Evolutionary conservation across 2,797 vertebrate species (phyloP).

Genomic region (Sciaenops ocellatus): DNA sequence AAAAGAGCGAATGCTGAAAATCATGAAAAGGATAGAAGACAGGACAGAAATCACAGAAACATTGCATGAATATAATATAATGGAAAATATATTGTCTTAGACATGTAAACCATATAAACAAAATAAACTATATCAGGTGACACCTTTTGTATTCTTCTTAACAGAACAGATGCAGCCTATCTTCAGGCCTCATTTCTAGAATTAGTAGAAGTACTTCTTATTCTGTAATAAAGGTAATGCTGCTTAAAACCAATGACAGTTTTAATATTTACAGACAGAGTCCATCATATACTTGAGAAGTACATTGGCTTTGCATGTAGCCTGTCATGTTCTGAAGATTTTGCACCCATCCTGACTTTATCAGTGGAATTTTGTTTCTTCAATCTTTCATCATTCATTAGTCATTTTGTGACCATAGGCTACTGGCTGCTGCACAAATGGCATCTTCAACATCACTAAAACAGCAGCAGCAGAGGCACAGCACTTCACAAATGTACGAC

Average conservation of each 20-base stretch:
- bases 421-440: conserved; percentile 4
- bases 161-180: neutral
- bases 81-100: too few relatives aligned
- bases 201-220: neutral
- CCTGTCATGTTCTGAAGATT: neutral
- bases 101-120: neutral
- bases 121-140: neutral
- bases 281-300: neutral
- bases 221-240: neutral
- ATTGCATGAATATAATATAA: too few relatives aligned
- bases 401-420: neutral
- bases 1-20: neutral
- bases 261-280: neutral
- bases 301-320: neutral
- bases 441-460: conserved; percentile 1
- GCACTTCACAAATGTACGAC: neutral
- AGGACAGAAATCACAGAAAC: too few relatives aligned
- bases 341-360: neutral
- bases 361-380: neutral
- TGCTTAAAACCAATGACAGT: neutral
- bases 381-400: neutral
- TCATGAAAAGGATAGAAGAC: neutral
- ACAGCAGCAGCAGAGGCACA: neutral
- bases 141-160: too few relatives aligned
- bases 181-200: neutral